Base-by-base conservation (phyloP, 2,797 vertebrate genomes). In the Poecilia velifera region DNA sequence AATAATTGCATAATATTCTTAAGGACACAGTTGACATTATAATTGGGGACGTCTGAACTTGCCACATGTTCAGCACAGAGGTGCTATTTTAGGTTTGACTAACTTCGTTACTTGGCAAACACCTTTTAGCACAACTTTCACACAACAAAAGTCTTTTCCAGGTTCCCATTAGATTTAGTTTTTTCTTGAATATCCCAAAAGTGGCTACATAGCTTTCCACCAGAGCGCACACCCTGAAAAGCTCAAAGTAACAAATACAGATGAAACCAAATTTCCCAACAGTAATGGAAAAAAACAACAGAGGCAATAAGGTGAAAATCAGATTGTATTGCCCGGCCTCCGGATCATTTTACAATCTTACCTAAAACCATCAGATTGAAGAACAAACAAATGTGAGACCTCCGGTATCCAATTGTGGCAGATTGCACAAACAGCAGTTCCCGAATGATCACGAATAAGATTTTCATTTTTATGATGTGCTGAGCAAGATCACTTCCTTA, bases 381-480 rank as follows among this genome's bases (percentile, higher is more conserved):
- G 72, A 57, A 74, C 66, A 74, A 62, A 79, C 9, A 66, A 14
- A 62, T 72, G 45, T 31, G 31, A 81, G 39, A 71, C 74, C 34
- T 64, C 20, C 49, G 34, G 72, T 78, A 36, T 74, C 76, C 43
- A 20, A 66, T 70, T n/a, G 28, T 28, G 36, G 16, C 25, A 71
- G 66, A 81, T 66, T 34, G 70, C 34, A 25, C 10, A 12, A 55
- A 73, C 53, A 76, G 49, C 72, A 74, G 55, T 4, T 80, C 74
- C 57, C 34, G 18, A 78, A 73, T 36, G 3, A 74, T 80, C 53
- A 71, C 34, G 70, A 76, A 84, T 71, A 57, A 74, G 28, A 59
- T 77, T 73, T 31, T 47, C 72, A 73, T 47, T 57, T 77, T 72
- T 59, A 59, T 71, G 72, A 81, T 83, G 4, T 28, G 66, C 59